Percentiles rank a stretch among this genome's conserved stretches.
Conservation (phyloP, 2,888 invertebrate species). For the Rambutsinella grinnellia region DNA sequence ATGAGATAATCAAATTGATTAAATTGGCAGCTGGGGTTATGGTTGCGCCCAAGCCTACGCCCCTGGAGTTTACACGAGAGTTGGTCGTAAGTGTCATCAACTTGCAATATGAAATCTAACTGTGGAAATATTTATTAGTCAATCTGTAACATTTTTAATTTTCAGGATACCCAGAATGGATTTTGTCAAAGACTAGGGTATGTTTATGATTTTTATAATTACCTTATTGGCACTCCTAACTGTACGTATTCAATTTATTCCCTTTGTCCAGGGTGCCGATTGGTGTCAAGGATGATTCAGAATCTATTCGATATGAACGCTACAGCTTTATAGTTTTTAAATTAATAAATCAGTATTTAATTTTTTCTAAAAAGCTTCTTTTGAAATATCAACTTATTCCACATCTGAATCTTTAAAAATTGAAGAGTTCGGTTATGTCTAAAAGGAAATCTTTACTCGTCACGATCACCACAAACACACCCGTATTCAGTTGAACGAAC, state of each 20-base stretch:
- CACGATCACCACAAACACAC: background rate
- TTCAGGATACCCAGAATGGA: conserved; percentile 48
- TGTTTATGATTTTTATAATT: background rate
- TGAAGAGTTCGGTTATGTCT: no score
- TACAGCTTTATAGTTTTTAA: no score
- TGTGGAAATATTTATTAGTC: background rate
- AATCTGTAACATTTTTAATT: background rate
- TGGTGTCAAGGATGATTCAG: conserved; percentile 58
- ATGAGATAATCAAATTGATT: conserved; percentile 56
- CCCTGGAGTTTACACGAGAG: conserved; percentile 55
- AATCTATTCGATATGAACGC: no score
- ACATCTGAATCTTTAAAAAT: no score
- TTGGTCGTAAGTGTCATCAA: conserved; percentile 47
- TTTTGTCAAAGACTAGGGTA: conserved; percentile 47
- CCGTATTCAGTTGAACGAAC: background rate
- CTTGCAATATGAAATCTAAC: background rate
- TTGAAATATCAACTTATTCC: no score
- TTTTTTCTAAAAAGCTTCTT: no score
- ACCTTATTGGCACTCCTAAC: no score
- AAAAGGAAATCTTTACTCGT: background rate
- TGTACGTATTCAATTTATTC: no score
- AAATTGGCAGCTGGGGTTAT: no score
- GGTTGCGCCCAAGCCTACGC: conserved; percentile 54
- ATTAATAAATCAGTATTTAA: no score
- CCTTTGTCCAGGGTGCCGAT: conserved; percentile 45